phyloP scores from a whole-genome alignment of 1,140 invertebrate species.

The Hesperophylax magnus region DNA sequence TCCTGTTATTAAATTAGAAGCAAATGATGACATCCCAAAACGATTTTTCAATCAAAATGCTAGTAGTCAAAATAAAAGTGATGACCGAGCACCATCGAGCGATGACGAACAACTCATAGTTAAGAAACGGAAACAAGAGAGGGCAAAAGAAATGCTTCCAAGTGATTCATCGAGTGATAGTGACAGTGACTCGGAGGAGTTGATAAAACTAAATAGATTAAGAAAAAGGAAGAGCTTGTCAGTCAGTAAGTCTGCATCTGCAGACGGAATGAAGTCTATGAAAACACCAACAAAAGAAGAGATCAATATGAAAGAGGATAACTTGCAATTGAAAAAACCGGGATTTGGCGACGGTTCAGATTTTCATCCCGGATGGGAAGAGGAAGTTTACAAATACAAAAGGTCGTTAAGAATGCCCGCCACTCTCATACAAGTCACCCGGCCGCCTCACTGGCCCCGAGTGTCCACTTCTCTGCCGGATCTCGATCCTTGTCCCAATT shows the following conservation, averaged over 20 bases:
- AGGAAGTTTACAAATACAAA: conserved; percentile 85
- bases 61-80: conserved; percentile 44
- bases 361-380: conserved; percentile 84
- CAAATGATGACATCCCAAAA: conserved; percentile 33
- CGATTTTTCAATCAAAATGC: not conserved
- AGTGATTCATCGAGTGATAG: conserved; percentile 61
- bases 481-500: conserved; percentile 77
- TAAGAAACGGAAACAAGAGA: conserved; percentile 53
- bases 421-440: conserved; percentile 82
- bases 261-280: conserved; percentile 61
- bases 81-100: conserved; percentile 46
- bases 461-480: conserved; percentile 83
- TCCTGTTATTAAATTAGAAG: conserved; percentile 47
- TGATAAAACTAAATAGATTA: conserved; percentile 64
- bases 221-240: conserved; percentile 63
- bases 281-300: conserved; percentile 64
- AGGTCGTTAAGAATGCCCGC: conserved; percentile 84
- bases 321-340: conserved; percentile 71
- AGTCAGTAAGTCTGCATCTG: conserved; percentile 61
- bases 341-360: conserved; percentile 81
- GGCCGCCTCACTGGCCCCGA: conserved; percentile 71
- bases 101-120: conserved; percentile 56
- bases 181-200: conserved; percentile 67
- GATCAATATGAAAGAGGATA: conserved; percentile 63
- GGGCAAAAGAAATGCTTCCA: conserved; percentile 25